Evolutionary conservation across 1,140 invertebrate species (phyloP).

Genomic region (Habropoda laboriosa): DNA sequence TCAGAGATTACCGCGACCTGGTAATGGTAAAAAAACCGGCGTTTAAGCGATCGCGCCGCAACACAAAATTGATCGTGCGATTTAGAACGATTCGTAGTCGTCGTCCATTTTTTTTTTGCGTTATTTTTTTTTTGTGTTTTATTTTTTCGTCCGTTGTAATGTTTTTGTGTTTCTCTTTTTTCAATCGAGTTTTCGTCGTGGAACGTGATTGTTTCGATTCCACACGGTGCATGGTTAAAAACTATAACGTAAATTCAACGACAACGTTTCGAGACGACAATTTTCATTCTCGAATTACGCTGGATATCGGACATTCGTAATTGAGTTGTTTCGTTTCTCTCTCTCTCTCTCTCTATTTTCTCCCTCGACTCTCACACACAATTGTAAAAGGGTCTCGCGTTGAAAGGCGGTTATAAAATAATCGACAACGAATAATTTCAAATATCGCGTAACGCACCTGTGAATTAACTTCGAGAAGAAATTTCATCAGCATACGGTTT

Average conservation of each 20-base stretch:
- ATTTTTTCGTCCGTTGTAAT: not conserved
- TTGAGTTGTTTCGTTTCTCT: not conserved
- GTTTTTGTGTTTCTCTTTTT: constrained; percentile 5
- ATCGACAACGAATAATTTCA: not conserved
- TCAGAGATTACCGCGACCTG: constrained; percentile 65
- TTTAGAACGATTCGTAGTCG: not conserved
- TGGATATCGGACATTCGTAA: not conserved
- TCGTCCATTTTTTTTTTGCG: too few species aligned
- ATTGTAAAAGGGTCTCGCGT: not conserved
- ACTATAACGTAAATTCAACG: not conserved
- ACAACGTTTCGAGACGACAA: not conserved
- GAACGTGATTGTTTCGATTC: constrained; percentile 35
- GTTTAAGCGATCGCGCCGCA: constrained; percentile 49
- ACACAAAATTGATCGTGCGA: constrained; percentile 20
- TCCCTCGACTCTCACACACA: too few species aligned
- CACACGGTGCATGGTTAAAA: not conserved
- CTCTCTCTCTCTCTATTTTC: too few species aligned
- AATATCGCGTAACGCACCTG: not conserved
- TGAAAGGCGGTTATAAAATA: not conserved
- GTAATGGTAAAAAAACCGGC: constrained; percentile 45
- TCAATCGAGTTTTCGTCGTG: not conserved
- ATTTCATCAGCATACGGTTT: constrained; percentile 1
- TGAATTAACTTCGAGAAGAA: not conserved
- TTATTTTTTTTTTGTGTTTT: not conserved
- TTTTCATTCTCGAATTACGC: constrained; percentile 30